Evolutionary conservation across 2,797 vertebrate genomes (phyloP), one percentile per base, ranked within the genome.

Genomic region (Pipistrellus pipistrellus): DNA sequence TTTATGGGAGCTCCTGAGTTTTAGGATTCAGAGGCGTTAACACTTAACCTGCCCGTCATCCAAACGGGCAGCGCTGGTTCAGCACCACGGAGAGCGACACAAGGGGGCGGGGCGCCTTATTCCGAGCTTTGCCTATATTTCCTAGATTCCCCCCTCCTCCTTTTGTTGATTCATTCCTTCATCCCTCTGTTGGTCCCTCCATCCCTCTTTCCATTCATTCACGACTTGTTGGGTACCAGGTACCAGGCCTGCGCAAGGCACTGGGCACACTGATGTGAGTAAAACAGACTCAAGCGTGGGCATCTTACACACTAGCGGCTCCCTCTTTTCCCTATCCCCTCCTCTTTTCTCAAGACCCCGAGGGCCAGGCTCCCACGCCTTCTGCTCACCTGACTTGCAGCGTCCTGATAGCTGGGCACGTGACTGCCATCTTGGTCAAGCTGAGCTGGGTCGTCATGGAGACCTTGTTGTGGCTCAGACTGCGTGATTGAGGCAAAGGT

Each of bases 381-480:
- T 69, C 38, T 23, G 72, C 96, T 97, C 98, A 99, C 99, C 99
- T 98, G 95, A 98, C 97, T 80, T 85, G 30, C 87, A 99, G 73
- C 0, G 95, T 95, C 35, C 97, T 95, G 87, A 99, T 94, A 4
- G 98, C 98, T 8, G 88, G 96, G 96, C 97, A 98, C 0, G 14
- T 64, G 55, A 97, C 51, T 82, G 98, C 98, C 81, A 96, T 98
- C 93, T 98, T 91, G 35, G 98, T 96, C 81, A 99, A 98, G 81
- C 25, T 32, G 14, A 98, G 96, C 23, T 99, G 72, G 23, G 98
- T 98, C 2, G 93, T 93, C 86, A 96, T 44, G 30, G 98, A 98
- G 69, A 98, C 95, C 13, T 55, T 78, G 95, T 99, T 99, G 95
- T 96, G 96, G 95, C 99, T 99, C 95, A 99, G 96, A 95, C 99